Conservation (phyloP, 2,113 vertebrate genomes). For the Centropus bengalensis region DNA sequence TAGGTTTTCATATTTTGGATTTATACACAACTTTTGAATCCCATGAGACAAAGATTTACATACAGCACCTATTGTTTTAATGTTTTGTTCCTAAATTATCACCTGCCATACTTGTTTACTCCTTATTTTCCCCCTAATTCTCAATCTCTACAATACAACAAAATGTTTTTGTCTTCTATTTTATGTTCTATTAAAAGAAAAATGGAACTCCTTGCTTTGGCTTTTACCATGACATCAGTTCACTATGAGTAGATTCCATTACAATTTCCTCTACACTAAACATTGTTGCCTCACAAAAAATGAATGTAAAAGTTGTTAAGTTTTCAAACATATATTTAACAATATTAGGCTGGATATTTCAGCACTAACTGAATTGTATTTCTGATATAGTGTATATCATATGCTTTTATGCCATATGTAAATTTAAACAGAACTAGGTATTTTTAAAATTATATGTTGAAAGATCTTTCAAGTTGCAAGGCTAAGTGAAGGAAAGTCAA, state of each 20-base stretch:
- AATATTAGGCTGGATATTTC: background rate
- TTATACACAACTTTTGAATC: background rate
- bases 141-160: slow-evolving; percentile 19
- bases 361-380: background rate
- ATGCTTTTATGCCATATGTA: background rate
- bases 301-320: background rate
- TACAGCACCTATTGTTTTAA: background rate
- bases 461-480: slow-evolving; percentile 41
- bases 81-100: background rate
- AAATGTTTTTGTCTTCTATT: background rate
- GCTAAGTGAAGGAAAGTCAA: slow-evolving; percentile 28
- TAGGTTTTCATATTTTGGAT: background rate
- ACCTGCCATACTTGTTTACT: slow-evolving; percentile 27
- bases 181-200: slow-evolving; percentile 22
- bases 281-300: background rate
- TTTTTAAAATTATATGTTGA: slow-evolving; percentile 9
- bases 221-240: background rate
- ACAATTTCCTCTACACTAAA: background rate
- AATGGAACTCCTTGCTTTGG: background rate
- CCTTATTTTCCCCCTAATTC: slow-evolving; percentile 19
- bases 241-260: background rate
- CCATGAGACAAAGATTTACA: background rate
- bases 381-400: background rate
- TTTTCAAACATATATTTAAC: background rate
- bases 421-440: slow-evolving; percentile 12